phyloP scores from a whole-genome alignment of 2,888 invertebrate species.

The Clepsis dumicolana region DNA sequence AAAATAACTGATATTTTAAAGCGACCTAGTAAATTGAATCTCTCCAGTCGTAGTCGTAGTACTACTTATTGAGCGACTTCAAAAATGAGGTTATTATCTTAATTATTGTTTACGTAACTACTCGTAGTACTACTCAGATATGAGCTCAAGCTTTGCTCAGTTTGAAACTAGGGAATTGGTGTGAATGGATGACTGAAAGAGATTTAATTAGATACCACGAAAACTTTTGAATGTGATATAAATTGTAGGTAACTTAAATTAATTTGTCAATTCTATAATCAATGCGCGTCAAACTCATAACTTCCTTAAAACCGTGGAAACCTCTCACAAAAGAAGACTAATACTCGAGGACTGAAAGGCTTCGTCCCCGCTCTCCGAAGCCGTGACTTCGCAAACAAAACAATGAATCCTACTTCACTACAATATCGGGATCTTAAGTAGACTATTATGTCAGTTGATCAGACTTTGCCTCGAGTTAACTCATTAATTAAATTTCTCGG shows the following conservation, averaged over 20 bases:
- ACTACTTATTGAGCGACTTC: no score
- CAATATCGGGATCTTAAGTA: constrained; percentile 14
- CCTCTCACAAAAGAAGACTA: constrained; percentile 33
- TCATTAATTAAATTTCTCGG: neutral
- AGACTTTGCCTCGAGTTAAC: neutral
- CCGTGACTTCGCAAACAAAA: constrained; percentile 25
- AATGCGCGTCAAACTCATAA: constrained; percentile 5
- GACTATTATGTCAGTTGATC: constrained; percentile 23
- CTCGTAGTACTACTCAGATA: no score
- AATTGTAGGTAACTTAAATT: neutral
- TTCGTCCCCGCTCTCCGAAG: constrained; percentile 7
- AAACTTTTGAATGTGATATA: neutral
- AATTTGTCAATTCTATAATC: constrained; percentile 1
- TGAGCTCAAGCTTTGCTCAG: no score
- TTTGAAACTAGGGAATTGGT: no score
- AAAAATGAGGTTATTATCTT: no score
- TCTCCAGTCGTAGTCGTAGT: no score
- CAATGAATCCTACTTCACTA: constrained; percentile 15
- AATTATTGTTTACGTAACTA: no score
- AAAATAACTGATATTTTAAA: constrained; percentile 22
- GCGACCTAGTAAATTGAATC: neutral
- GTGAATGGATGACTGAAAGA: no score
- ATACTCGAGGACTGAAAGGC: constrained; percentile 16
- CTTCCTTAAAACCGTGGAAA: constrained; percentile 24
- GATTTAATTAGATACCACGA: no score